A percentile compares a stretch with the other conserved stretches of the same genome.
phyloP scores from a whole-genome alignment of 2,888 invertebrate species.

The Acleris holmiana region DNA sequence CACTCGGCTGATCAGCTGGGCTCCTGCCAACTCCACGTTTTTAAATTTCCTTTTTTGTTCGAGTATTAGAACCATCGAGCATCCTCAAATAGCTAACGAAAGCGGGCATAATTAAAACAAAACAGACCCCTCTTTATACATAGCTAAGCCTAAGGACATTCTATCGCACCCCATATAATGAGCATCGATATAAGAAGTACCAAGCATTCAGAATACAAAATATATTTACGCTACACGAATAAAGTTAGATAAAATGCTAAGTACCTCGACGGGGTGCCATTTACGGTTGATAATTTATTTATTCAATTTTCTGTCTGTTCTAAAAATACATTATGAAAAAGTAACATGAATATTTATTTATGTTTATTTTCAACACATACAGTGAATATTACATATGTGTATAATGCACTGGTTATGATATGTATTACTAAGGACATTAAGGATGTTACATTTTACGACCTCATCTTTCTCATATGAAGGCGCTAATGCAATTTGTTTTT shows the following conservation, averaged over 20 bases:
- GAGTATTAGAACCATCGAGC: conserved; percentile 18
- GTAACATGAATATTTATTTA: too few relatives aligned
- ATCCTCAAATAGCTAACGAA: conserved; percentile 2
- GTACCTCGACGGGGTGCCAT: conserved; percentile 33
- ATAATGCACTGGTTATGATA: too few relatives aligned
- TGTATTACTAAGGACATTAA: too few relatives aligned
- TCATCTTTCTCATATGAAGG: neutral
- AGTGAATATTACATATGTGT: too few relatives aligned
- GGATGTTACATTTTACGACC: too few relatives aligned
- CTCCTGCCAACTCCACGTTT: conserved; percentile 21
- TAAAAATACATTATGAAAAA: neutral
- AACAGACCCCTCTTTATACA: conserved; percentile 7
- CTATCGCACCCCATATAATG: conserved; percentile 17
- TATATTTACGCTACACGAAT: conserved; percentile 19
- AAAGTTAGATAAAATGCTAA: conserved; percentile 23
- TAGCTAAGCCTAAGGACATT: conserved; percentile 12
- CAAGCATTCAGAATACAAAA: conserved; percentile 28
- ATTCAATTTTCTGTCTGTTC: conserved; percentile 6
- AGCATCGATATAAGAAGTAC: conserved; percentile 22
- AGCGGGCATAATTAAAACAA: conserved; percentile 13
- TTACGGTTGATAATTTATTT: conserved; percentile 25
- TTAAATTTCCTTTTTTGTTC: conserved; percentile 17
- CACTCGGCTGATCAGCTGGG: conserved; percentile 30
- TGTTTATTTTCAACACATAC: too few relatives aligned
- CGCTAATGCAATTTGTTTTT: conserved; percentile 16